phyloP scores from a whole-genome alignment of 2,888 invertebrate genomes.

The Meliscaeva auricollis region DNA sequence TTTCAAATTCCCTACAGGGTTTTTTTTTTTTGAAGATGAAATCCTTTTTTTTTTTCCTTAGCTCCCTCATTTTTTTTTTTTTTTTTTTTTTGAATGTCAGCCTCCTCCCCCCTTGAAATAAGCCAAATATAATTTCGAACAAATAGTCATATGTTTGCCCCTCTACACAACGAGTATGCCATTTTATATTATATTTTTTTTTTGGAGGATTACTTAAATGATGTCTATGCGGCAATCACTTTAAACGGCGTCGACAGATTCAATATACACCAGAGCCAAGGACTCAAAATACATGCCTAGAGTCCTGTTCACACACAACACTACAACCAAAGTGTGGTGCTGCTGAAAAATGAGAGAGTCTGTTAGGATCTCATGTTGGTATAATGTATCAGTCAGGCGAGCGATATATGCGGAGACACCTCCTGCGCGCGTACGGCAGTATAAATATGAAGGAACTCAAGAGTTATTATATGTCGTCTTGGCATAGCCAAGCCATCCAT shows the following conservation, averaged over 20 bases:
- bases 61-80: neutral
- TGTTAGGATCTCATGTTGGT: slow-evolving; percentile 40
- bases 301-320: slow-evolving; percentile 57
- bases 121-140: slow-evolving; percentile 71
- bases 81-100: slow-evolving; percentile 13
- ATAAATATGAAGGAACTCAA: slow-evolving; percentile 51
- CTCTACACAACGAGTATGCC: neutral
- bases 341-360: slow-evolving; percentile 39
- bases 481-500: slow-evolving; percentile 31
- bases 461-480: slow-evolving; percentile 70
- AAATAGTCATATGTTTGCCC: slow-evolving; percentile 58
- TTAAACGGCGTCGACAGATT: slow-evolving; percentile 75
- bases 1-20: slow-evolving; percentile 64
- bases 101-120: slow-evolving; percentile 29
- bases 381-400: slow-evolving; percentile 72
- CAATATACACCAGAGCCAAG: slow-evolving; percentile 55
- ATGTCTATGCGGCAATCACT: slow-evolving; percentile 75
- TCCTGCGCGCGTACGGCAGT: slow-evolving; percentile 40
- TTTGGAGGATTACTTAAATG: slow-evolving; percentile 67
- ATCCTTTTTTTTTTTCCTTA: slow-evolving; percentile 22
- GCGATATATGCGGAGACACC: slow-evolving; percentile 62
- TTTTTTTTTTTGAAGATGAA: slow-evolving; percentile 23
- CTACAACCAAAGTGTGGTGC: too few relatives aligned
- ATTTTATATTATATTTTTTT: slow-evolving; percentile 1
- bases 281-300: slow-evolving; percentile 56